A percentile compares a stretch with the other conserved stretches of the same genome.
phyloP scores from a whole-genome alignment of 1,140 invertebrate species.

The Drosophila paulistorum region DNA sequence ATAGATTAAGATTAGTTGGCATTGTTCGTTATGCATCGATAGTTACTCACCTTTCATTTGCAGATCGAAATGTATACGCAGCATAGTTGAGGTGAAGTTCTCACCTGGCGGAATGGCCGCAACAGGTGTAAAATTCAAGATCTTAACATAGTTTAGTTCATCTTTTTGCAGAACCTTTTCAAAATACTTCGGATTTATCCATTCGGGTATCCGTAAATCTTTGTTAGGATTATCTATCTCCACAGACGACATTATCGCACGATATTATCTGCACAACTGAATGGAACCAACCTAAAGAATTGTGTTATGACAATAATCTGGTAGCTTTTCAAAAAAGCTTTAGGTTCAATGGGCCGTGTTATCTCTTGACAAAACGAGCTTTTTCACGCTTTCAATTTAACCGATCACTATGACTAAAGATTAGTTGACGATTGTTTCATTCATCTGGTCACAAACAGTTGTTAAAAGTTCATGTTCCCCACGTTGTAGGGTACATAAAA shows the following conservation, averaged over 20 bases:
- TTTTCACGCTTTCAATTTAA: too few species aligned
- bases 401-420: too few species aligned
- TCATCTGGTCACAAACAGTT: too few species aligned
- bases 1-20: not conserved
- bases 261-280: not conserved
- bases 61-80: slow-evolving; percentile 62
- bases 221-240: slow-evolving; percentile 64
- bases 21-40: not conserved
- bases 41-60: slow-evolving; percentile 52
- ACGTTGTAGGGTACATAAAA: too few species aligned
- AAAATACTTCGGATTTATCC: slow-evolving; percentile 83
- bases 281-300: not conserved
- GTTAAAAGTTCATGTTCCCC: too few species aligned
- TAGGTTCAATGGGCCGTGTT: too few species aligned
- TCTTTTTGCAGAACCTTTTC: slow-evolving; percentile 78
- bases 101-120: slow-evolving; percentile 70
- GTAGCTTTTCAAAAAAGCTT: not conserved
- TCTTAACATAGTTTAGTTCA: slow-evolving; percentile 71
- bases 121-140: slow-evolving; percentile 59
- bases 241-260: not conserved
- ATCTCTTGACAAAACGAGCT: too few species aligned
- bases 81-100: slow-evolving; percentile 70
- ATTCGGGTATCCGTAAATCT: slow-evolving; percentile 72
- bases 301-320: not conserved
- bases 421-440: too few species aligned